Percentiles rank a stretch among this genome's conserved stretches.
Conservation (phyloP, 2,888 invertebrate genomes). For the Lithophane semibrunnea region DNA sequence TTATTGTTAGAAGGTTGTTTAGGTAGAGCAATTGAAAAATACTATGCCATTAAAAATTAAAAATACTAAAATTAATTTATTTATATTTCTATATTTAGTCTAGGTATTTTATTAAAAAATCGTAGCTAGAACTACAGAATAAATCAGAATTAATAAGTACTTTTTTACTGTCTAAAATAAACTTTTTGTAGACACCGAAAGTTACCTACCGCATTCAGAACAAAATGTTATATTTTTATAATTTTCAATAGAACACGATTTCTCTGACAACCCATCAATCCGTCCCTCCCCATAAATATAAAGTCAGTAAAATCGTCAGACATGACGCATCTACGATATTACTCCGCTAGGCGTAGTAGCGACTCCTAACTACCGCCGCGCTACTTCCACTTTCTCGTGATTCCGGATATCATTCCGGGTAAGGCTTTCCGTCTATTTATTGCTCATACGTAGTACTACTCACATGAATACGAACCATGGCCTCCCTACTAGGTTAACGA, state of each 20-base stretch:
- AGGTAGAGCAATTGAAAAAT: not conserved
- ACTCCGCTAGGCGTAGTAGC: conserved; percentile 65
- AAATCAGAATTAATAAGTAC: not conserved
- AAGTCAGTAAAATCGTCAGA: conserved; percentile 60
- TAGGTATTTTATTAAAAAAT: not conserved
- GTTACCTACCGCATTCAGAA: not conserved
- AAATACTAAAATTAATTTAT: too few species aligned
- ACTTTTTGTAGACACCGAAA: not conserved
- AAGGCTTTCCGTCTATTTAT: conserved; percentile 86
- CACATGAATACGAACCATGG: conserved; percentile 72
- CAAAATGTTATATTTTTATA: conserved; percentile 16
- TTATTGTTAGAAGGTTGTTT: not conserved
- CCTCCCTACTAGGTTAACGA: conserved; percentile 76
- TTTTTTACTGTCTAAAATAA: not conserved
- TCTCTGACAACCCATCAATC: conserved; percentile 42
- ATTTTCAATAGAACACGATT: conserved; percentile 18
- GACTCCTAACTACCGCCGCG: conserved; percentile 60
- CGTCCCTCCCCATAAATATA: conserved; percentile 60
- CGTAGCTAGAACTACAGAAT: not conserved
- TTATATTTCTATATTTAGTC: not conserved
- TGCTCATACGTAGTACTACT: conserved; percentile 77
- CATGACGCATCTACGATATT: conserved; percentile 66
- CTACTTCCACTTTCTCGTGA: conserved; percentile 69
- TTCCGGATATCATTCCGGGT: conserved; percentile 84
- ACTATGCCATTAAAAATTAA: not conserved